phyloP scores from a whole-genome alignment of 1,140 invertebrate species.

The Brachionus angularis region DNA sequence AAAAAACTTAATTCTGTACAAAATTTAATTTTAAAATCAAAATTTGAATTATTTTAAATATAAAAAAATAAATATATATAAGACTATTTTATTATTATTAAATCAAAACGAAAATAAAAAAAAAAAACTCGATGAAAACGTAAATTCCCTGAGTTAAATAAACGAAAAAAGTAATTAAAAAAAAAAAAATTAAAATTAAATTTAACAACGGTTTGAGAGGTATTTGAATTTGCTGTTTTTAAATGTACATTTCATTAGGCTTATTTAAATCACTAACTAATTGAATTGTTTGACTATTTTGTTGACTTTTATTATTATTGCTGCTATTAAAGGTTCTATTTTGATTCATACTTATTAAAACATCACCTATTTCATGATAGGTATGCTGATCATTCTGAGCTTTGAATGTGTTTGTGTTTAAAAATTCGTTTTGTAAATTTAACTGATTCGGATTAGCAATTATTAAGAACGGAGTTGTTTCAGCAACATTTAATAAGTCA shows the following conservation, averaged over 20 bases:
- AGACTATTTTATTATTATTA: no score
- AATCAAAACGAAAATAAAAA: no score
- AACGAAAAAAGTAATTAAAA: not conserved
- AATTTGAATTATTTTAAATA: no score
- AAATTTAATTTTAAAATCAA: no score
- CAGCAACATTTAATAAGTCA: no score
- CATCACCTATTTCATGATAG: constrained; percentile 34
- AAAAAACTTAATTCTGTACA: no score
- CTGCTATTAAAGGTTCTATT: not conserved
- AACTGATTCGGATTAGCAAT: not conserved
- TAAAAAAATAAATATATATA: no score
- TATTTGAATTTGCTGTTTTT: not conserved
- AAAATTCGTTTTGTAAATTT: constrained; percentile 10
- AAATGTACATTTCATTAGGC: constrained; percentile 28
- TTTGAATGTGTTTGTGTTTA: no score
- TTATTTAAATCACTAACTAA: no score
- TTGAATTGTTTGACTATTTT: not conserved
- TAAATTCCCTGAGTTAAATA: no score
- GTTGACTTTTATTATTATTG: not conserved
- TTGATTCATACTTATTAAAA: no score
- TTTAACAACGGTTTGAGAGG: constrained; percentile 22
- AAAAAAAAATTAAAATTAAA: not conserved
- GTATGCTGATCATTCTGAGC: constrained; percentile 37
- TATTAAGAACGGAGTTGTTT: constrained; percentile 24
- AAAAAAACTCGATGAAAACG: no score